Percentiles rank a stretch among this genome's conserved stretches.
phyloP scores from a whole-genome alignment of 2,113 vertebrate genomes.

The Heloderma charlesbogerti region DNA sequence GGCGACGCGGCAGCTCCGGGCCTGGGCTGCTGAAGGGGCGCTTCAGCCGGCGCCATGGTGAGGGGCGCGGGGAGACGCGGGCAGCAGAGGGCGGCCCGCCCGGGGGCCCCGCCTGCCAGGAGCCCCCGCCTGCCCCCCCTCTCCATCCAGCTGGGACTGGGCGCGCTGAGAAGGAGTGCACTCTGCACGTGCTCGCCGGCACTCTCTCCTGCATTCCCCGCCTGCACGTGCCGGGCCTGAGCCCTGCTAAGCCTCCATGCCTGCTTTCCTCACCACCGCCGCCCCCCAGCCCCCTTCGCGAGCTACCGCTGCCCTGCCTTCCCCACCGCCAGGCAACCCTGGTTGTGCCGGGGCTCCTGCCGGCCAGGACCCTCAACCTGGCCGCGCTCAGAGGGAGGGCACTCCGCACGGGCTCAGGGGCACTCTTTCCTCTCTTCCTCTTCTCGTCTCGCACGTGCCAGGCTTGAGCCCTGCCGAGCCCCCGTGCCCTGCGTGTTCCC shows the following conservation, averaged over 20 bases:
- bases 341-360: background rate
- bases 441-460: too few relatives aligned
- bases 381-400: background rate
- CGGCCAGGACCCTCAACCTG: background rate
- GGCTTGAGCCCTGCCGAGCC: background rate
- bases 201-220: too few relatives aligned
- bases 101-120: background rate
- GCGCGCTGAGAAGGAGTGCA: too few relatives aligned
- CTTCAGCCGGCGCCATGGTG: slow-evolving; percentile 47
- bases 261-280: too few relatives aligned
- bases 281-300: too few relatives aligned
- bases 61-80: background rate
- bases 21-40: rapidly evolving
- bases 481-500: background rate
- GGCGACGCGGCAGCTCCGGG: slow-evolving; percentile 37
- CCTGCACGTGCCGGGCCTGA: too few relatives aligned
- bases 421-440: background rate
- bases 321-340: too few relatives aligned
- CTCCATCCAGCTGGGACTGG: too few relatives aligned
- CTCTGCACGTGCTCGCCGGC: too few relatives aligned
- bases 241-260: too few relatives aligned
- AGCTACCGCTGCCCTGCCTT: too few relatives aligned
- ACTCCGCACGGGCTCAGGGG: background rate
- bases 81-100: rapidly evolving
- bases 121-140: too few relatives aligned